These are phyloP conservation scores for Drepana falcataria DNA, from an alignment of 2,888 invertebrate genomes.

Conservation along the genomic window DNA sequence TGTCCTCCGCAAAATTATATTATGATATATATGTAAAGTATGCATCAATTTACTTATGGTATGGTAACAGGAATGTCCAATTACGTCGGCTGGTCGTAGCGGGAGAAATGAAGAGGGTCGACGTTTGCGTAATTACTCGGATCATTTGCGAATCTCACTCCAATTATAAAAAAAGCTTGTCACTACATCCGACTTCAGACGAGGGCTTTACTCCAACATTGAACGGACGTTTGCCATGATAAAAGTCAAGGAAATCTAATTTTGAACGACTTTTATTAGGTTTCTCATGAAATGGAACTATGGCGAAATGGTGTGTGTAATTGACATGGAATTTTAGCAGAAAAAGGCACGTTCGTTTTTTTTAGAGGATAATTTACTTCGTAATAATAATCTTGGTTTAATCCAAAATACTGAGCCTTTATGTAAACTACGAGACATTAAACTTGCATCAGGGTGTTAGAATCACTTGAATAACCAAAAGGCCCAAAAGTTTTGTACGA, in stretches of 20 bases:
- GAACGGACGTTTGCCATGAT: constrained; percentile 40
- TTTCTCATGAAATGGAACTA: constrained; percentile 4
- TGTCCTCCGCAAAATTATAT: constrained; percentile 35
- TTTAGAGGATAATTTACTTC: no score
- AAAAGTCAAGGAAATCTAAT: constrained; percentile 31
- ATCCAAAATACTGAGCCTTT: no score
- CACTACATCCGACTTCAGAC: constrained; percentile 53
- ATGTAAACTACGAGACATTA: no score
- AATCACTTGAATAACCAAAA: no score
- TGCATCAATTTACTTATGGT: constrained; percentile 27
- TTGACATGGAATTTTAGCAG: not conserved
- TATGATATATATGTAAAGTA: constrained; percentile 5
- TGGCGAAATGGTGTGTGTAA: not conserved
- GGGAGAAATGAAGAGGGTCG: constrained; percentile 73
- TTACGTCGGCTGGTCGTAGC: constrained; percentile 44
- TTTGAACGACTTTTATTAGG: constrained; percentile 3
- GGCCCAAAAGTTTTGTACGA: no score
- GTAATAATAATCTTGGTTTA: no score
- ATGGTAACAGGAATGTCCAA: constrained; percentile 49
- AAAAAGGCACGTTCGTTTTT: not conserved
- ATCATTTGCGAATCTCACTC: constrained; percentile 71
- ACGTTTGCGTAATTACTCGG: constrained; percentile 74
- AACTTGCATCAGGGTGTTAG: no score
- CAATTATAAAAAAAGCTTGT: constrained; percentile 71
- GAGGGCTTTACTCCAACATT: constrained; percentile 36